Evolutionary conservation across 2,113 vertebrate genomes (phyloP).

Genomic region (Tragelaphus strepsiceros): DNA sequence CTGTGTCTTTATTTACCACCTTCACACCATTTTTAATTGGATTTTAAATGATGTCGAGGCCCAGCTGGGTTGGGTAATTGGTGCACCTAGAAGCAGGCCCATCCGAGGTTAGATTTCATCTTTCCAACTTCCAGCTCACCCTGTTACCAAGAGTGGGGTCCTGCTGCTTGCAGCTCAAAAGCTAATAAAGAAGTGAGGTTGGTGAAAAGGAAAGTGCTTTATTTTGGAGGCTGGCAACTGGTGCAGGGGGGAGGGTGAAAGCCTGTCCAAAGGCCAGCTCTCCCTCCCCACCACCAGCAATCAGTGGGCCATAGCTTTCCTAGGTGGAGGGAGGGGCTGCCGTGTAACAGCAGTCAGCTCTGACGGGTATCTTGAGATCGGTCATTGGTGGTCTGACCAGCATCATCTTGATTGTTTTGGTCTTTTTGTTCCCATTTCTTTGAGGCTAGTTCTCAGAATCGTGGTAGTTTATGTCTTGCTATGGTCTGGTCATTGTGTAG

Average conservation of each 20-base stretch:
- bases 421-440: background rate
- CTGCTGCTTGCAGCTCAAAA: background rate
- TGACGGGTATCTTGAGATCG: fast-evolving
- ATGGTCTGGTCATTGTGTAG: background rate
- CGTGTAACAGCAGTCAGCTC: too few relatives aligned
- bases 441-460: background rate
- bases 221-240: background rate
- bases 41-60: background rate
- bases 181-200: background rate
- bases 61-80: background rate
- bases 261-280: background rate
- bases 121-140: too few relatives aligned
- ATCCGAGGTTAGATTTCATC: background rate
- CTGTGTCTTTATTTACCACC: background rate
- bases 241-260: background rate
- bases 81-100: background rate
- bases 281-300: background rate
- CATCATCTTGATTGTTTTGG: background rate
- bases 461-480: background rate
- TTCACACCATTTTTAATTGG: background rate
- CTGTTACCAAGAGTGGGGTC: background rate
- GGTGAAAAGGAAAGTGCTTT: background rate
- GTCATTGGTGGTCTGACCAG: background rate
- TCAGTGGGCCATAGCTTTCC: fast-evolving
- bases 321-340: background rate